Percentiles rank a stretch among this genome's conserved stretches.
phyloP scores from a whole-genome alignment of 2,797 vertebrate genomes.

The Peromyscus aztecus region DNA sequence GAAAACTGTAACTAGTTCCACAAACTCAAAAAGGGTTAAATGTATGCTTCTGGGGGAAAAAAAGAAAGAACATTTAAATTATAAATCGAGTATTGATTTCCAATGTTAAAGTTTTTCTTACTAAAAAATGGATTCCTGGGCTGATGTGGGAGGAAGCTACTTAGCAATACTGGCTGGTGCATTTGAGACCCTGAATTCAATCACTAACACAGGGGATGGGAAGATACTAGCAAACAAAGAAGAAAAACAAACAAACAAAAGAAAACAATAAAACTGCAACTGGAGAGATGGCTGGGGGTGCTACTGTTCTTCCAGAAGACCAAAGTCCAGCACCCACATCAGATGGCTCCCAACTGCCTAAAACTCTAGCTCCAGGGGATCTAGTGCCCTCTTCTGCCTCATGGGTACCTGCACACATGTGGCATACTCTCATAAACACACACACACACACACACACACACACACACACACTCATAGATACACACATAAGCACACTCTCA shows the following conservation, averaged over 20 bases:
- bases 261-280: background rate
- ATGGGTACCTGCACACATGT: background rate
- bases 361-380: background rate
- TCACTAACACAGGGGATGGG: background rate
- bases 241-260: background rate
- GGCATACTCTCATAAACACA: background rate
- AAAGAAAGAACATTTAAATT: slow-evolving; percentile 46
- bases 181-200: background rate
- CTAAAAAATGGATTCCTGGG: slow-evolving; percentile 30
- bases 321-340: background rate
- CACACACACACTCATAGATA: background rate
- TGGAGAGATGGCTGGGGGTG: background rate
- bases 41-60: background rate
- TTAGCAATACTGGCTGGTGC: background rate
- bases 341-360: background rate
- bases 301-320: background rate
- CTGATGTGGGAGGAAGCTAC: no score
- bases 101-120: slow-evolving; percentile 32
- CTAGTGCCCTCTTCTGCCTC: background rate
- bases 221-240: background rate
- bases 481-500: background rate
- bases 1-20: background rate
- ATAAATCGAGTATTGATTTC: slow-evolving; percentile 30
- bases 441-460: background rate
- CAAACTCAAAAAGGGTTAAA: background rate